These are phyloP conservation scores for Leptosomus discolor DNA, from an alignment of 2,113 vertebrate species.

Conservation along the genomic window DNA sequence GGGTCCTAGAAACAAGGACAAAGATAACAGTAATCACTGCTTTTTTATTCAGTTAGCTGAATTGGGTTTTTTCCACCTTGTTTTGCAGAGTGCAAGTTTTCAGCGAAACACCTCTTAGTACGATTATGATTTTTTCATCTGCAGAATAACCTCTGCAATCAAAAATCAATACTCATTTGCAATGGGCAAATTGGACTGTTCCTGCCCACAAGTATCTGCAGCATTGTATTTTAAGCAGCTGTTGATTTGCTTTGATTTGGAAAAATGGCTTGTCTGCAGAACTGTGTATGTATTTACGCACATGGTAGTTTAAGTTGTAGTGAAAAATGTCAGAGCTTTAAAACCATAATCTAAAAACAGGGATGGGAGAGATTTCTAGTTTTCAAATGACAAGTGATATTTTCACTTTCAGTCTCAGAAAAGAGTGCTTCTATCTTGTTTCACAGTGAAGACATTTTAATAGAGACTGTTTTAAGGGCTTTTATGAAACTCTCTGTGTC, in stretches of 20 bases:
- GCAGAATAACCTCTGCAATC: conserved; percentile 52
- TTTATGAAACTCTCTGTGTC: neutral
- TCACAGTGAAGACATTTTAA: neutral
- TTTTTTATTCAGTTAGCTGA: neutral
- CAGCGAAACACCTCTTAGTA: neutral
- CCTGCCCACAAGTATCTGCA: neutral
- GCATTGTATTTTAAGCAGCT: conserved; percentile 43
- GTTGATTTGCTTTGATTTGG: conserved; percentile 59
- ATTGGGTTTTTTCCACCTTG: neutral
- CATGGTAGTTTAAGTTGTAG: neutral
- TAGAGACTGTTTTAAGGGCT: neutral
- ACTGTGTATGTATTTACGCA: conserved; percentile 28
- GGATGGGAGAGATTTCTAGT: neutral
- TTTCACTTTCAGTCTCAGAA: neutral
- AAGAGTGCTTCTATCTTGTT: neutral
- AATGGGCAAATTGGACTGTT: conserved; percentile 35
- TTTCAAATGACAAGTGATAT: neutral
- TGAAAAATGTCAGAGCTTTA: conserved; percentile 33
- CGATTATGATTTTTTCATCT: conserved; percentile 46
- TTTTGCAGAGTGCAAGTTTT: conserved; percentile 13
- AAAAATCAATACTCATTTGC: conserved; percentile 56
- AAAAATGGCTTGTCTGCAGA: conserved; percentile 32
- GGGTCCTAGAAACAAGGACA: neutral
- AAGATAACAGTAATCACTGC: neutral
- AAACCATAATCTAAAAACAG: neutral